Percentiles rank a stretch among this genome's conserved stretches.
Evolutionary conservation across 2,888 invertebrate species (phyloP).

Genomic region (Dynastes maya): DNA sequence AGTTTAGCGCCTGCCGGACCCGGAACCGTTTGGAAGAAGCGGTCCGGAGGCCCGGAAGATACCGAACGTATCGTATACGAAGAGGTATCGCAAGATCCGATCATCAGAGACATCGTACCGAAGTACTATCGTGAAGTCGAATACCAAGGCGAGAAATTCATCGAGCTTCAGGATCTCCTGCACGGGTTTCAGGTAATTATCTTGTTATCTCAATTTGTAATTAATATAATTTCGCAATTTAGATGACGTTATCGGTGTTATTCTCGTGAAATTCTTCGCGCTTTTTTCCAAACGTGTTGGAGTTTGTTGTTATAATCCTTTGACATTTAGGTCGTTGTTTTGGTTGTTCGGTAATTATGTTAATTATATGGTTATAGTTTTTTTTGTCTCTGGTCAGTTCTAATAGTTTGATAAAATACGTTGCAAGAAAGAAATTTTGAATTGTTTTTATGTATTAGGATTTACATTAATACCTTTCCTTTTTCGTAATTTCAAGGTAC

Average conservation of each 20-base stretch:
- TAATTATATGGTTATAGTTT: too few species aligned
- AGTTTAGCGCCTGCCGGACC: slow-evolving; percentile 94
- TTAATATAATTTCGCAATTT: not conserved
- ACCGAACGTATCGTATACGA: slow-evolving; percentile 87
- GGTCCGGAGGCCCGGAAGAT: slow-evolving; percentile 79
- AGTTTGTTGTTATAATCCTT: too few species aligned
- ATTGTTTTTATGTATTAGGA: too few species aligned
- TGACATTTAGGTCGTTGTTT: too few species aligned
- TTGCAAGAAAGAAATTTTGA: too few species aligned
- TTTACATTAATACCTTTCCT: too few species aligned
- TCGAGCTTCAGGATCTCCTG: slow-evolving; percentile 95
- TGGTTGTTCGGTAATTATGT: too few species aligned
- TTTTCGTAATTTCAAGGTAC: too few species aligned
- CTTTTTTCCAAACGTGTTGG: not conserved
- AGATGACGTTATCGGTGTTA: not conserved
- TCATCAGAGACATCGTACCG: slow-evolving; percentile 83
- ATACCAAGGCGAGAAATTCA: slow-evolving; percentile 86
- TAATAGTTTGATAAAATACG: too few species aligned
- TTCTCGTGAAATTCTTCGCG: too few species aligned
- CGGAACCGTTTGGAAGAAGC: slow-evolving; percentile 94
- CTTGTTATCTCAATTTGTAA: not conserved
- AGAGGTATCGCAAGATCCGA: slow-evolving; percentile 82
- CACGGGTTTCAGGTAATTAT: slow-evolving; percentile 81
- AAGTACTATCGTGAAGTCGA: slow-evolving; percentile 88
- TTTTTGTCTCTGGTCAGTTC: too few species aligned